Conservation (phyloP, 2,888 invertebrate genomes). For the Anarsia innoxiella region DNA sequence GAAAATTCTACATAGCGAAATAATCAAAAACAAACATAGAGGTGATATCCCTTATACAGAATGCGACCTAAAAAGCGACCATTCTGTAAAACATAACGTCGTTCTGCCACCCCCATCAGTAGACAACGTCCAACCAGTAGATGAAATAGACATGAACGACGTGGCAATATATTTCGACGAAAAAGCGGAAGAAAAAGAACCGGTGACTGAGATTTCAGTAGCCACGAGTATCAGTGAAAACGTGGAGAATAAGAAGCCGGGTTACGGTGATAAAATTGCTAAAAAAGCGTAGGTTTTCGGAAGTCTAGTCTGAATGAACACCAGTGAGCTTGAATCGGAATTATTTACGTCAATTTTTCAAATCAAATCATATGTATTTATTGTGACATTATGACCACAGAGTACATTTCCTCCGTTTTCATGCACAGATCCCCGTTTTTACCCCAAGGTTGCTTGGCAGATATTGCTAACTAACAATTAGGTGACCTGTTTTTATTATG, state of each 20-base stretch:
- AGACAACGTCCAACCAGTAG: constrained; percentile 38
- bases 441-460: too few relatives aligned
- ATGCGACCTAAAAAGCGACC: constrained; percentile 59
- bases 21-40: constrained; percentile 30
- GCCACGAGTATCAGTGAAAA: constrained; percentile 64
- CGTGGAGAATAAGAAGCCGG: constrained; percentile 30
- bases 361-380: too few relatives aligned
- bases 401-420: too few relatives aligned
- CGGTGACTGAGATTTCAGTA: constrained; percentile 65
- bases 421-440: too few relatives aligned
- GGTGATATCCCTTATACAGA: constrained; percentile 39
- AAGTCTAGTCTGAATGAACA: constrained; percentile 37
- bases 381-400: too few relatives aligned
- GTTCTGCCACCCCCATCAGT: constrained; percentile 48
- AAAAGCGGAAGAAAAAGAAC: constrained; percentile 31
- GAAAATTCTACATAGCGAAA: constrained; percentile 30
- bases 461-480: too few relatives aligned
- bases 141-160: constrained; percentile 72
- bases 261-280: constrained; percentile 45
- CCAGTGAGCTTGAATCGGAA: too few relatives aligned
- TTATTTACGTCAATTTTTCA: too few relatives aligned
- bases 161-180: constrained; percentile 73
- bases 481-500: too few relatives aligned
- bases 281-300: constrained; percentile 32
- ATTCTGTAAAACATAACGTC: constrained; percentile 58